phyloP scores from a whole-genome alignment of 2,888 invertebrate species.

The Macrophya alboannulata region DNA sequence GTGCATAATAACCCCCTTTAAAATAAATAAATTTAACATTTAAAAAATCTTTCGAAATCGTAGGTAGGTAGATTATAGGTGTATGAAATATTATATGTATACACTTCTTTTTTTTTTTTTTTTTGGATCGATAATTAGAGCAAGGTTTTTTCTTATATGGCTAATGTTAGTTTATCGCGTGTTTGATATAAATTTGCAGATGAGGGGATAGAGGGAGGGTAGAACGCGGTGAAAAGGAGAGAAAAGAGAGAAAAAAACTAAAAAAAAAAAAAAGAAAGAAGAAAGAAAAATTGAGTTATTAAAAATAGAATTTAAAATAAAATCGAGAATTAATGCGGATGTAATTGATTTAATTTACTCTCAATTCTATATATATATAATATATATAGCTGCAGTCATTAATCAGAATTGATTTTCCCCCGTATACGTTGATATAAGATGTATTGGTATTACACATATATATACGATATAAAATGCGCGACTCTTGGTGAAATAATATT shows the following conservation, averaged over 20 bases:
- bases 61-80: too few relatives aligned
- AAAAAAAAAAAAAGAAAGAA: too few relatives aligned
- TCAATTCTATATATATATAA: too few relatives aligned
- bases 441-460: neutral
- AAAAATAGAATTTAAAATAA: neutral
- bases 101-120: neutral
- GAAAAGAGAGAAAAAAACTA: too few relatives aligned
- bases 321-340: neutral
- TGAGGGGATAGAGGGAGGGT: neutral
- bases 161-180: neutral
- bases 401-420: neutral
- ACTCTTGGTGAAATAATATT: neutral
- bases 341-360: neutral
- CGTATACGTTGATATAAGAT: too few relatives aligned
- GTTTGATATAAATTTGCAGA: neutral
- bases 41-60: too few relatives aligned
- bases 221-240: too few relatives aligned
- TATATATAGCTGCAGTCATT: neutral
- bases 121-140: slow-evolving; percentile 22
- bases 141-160: neutral
- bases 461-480: neutral
- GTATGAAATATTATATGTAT: too few relatives aligned
- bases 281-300: neutral
- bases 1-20: too few relatives aligned
- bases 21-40: too few relatives aligned